Evolutionary conservation across 2,113 vertebrate species (phyloP).

Genomic region (Falco punctatus): DNA sequence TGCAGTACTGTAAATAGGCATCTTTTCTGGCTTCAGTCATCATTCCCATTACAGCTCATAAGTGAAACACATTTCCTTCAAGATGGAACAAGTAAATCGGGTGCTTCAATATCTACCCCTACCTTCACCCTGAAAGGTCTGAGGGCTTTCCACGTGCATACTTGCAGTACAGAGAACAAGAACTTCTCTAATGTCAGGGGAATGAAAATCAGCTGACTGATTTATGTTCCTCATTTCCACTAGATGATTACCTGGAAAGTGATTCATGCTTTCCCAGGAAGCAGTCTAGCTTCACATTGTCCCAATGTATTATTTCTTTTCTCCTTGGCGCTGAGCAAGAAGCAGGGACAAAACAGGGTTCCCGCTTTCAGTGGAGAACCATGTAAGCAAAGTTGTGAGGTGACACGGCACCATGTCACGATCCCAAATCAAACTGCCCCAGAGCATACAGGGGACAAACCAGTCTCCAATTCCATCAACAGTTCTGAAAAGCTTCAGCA

Average conservation of each 20-base stretch:
- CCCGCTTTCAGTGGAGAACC: not conserved
- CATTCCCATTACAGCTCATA: not conserved
- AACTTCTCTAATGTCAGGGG: not conserved
- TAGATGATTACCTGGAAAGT: not conserved
- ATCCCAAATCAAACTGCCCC: not conserved
- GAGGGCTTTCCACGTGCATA: not conserved
- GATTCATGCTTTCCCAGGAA: not conserved
- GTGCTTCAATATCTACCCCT: not conserved
- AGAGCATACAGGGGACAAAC: not conserved
- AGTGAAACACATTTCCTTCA: not conserved
- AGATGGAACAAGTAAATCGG: not conserved
- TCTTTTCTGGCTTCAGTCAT: not conserved
- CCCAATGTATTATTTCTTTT: fast-evolving
- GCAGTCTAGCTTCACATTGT: not conserved
- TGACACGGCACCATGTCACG: fast-evolving
- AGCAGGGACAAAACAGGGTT: not conserved
- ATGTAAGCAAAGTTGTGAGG: not conserved
- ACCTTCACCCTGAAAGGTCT: not conserved
- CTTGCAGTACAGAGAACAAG: not conserved
- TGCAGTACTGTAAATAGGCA: too few species aligned
- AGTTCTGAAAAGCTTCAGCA: not conserved
- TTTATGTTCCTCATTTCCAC: not conserved
- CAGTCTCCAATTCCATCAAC: not conserved
- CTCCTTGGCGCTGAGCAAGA: not conserved
- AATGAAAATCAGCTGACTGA: not conserved